Evolutionary conservation across 1,140 invertebrate genomes (phyloP).

Genomic region (Paralvinella palmiformis): DNA sequence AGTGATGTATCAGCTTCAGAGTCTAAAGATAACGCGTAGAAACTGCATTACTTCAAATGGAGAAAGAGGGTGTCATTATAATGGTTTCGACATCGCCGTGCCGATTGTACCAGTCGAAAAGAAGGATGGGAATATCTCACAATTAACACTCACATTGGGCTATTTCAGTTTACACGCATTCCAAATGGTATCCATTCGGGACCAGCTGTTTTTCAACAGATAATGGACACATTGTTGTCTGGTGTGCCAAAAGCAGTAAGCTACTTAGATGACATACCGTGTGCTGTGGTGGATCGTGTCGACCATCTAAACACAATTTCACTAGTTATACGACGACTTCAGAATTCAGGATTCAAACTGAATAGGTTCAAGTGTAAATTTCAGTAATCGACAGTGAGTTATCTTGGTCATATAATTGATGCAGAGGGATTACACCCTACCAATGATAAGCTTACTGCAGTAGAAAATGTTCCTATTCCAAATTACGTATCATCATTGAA

Average conservation of each 20-base stretch:
- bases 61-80: not conserved
- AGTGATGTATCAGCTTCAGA: not conserved
- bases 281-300: not conserved
- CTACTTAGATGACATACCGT: not conserved
- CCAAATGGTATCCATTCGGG: not conserved
- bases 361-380: too few species aligned
- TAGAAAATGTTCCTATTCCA: not conserved
- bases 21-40: not conserved
- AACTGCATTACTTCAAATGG: not conserved
- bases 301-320: not conserved
- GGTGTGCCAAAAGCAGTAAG: not conserved
- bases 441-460: not conserved
- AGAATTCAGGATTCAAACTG: too few species aligned
- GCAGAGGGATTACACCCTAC: not conserved
- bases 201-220: not conserved
- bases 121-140: not conserved
- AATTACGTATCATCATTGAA: not conserved
- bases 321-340: not conserved
- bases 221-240: not conserved
- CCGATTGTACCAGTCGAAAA: not conserved
- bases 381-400: not conserved
- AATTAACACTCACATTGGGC: not conserved
- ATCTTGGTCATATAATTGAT: not conserved
- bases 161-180: not conserved
- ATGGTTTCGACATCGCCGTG: not conserved